Conservation (phyloP, 2,797 vertebrate genomes). For the Scolopax bukidnonensis region DNA sequence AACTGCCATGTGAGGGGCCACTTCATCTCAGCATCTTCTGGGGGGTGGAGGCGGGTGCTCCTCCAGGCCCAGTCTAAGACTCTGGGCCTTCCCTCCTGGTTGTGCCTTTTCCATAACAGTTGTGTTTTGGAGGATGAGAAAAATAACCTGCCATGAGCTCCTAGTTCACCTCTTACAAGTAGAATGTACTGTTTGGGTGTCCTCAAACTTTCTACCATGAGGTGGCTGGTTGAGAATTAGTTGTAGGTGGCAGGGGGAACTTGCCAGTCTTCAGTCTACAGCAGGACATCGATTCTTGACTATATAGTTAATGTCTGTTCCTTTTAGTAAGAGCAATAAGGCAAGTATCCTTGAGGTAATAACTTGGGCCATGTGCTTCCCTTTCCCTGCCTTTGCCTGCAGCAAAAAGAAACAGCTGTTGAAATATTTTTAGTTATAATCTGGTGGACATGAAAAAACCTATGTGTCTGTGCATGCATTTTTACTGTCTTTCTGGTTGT, state of each 20-base stretch:
- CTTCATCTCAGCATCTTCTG: neutral
- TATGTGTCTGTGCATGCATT: neutral
- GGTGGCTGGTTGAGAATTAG: neutral
- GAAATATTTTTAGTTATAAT: constrained; percentile 10
- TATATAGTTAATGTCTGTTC: neutral
- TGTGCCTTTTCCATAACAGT: neutral
- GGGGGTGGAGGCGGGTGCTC: neutral
- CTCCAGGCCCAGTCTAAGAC: neutral
- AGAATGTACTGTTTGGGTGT: neutral
- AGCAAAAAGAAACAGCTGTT: constrained; percentile 21
- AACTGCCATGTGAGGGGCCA: neutral
- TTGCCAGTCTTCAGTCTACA: neutral
- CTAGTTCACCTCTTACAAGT: neutral
- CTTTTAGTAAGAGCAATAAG: neutral
- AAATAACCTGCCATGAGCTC: neutral
- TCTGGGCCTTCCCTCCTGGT: neutral
- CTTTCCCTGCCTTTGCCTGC: neutral
- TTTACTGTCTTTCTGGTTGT: neutral
- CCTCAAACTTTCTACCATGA: neutral
- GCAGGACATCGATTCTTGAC: neutral
- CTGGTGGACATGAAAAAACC: neutral
- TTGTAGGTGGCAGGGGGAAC: neutral
- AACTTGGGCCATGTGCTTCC: neutral
- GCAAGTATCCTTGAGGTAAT: neutral
- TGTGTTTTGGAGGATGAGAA: neutral